Base-by-base conservation (phyloP, 2,113 vertebrate genomes). In the Ceyx cyanopectus region DNA sequence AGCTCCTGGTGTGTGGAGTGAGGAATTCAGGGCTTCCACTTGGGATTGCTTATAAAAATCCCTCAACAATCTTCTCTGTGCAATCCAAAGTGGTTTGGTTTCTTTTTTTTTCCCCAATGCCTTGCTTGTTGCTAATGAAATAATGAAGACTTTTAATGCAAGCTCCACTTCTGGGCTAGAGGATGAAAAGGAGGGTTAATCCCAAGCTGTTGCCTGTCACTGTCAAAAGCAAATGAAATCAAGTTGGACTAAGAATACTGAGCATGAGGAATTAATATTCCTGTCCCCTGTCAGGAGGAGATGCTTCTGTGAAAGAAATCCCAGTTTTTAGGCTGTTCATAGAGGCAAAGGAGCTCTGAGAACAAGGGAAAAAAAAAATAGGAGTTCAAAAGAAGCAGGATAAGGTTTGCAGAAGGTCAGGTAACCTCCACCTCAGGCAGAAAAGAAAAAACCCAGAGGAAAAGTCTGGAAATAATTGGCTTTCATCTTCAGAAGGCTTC, bases 401-500 rank as follows among this genome's bases (percentile, higher is more conserved):
- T 10, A 9, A 9, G 56, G 30, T 73, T 81, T 74, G 72, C 65
- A 37, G 88, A 10, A 66, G 65, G 73, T 53, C 68, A 60, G 0
- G 1, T 62, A 67, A 53, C 53, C 67, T 46, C 41, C 58, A 63
- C 54, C 48, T 87, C 30, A 7, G 13, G 53, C 51, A 54, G 50
- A 82, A 85, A 80, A 37, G 32, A 54, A 76, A 37, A 63, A 65
- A 67, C 61, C 14, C n/a, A 6, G 1, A 9, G 48, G 51, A 43
- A 56, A 70, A 88, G 72, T 27, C 34, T 83, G 58, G 68, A 89
- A 86, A 81, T 91, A 80, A 85, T 85, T 79, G 54, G 43, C 62
- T 80, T 78, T 90, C 34, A 56, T 82, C 67, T 76, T 51, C 45
- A 43, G 75, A 53, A 50, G 54, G 46, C 48, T 88, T 70, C 67